Conservation (phyloP, 2,797 vertebrate species). For the Melanotaenia maccullochi region DNA sequence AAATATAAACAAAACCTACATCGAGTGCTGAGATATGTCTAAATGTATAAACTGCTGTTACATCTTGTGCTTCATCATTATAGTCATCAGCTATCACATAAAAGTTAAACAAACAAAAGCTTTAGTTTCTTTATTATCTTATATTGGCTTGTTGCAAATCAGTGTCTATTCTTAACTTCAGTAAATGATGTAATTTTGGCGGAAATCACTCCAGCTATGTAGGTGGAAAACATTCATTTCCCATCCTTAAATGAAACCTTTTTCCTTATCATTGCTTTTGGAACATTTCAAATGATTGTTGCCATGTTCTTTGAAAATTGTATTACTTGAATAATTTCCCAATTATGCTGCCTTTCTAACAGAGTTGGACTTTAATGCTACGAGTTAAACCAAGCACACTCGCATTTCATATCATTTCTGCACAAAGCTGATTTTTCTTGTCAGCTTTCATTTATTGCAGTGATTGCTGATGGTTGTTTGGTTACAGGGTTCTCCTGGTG, state of each 20-base stretch:
- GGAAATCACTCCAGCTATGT: background rate
- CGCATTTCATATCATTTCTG: background rate
- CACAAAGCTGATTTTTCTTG: conserved; percentile 9
- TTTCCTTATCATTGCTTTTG: background rate
- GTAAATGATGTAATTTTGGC: background rate
- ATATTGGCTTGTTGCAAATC: background rate
- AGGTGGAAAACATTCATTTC: background rate
- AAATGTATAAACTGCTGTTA: background rate
- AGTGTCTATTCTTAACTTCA: background rate
- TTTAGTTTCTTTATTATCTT: background rate
- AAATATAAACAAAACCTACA: background rate
- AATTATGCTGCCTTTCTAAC: background rate
- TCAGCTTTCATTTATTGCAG: conserved; percentile 6
- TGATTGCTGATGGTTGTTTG: conserved; percentile 32
- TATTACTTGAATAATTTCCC: background rate
- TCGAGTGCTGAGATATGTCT: background rate
- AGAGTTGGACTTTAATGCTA: background rate
- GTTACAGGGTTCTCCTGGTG: conserved; percentile 92
- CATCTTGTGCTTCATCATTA: background rate
- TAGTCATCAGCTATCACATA: background rate
- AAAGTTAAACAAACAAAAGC: background rate
- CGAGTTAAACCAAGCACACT: background rate
- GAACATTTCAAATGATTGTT: background rate
- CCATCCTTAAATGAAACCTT: background rate
- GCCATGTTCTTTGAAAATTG: background rate